Percentiles rank a stretch among this genome's conserved stretches.
phyloP scores from a whole-genome alignment of 2,888 invertebrate genomes.

The Coenonympha arcania region DNA sequence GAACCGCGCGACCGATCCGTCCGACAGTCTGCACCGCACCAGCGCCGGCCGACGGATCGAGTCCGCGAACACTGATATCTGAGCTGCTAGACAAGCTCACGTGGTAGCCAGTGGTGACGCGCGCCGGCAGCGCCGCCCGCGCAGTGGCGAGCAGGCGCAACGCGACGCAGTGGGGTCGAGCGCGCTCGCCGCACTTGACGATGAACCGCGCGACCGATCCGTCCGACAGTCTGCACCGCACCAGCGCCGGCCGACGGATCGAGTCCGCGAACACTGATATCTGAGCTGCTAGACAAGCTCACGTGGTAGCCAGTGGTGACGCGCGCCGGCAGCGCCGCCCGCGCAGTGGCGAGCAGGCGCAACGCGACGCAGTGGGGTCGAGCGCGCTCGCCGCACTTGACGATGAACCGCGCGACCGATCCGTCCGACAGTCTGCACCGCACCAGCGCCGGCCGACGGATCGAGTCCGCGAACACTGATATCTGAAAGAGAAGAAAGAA shows the following conservation, averaged over 20 bases:
- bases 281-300: background rate
- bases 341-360: conserved; percentile 19
- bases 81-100: conserved; percentile 11
- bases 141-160: conserved; percentile 24
- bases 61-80: conserved; percentile 46
- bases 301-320: conserved; percentile 16
- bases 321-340: background rate
- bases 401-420: conserved; percentile 32
- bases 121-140: background rate
- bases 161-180: conserved; percentile 39
- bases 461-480: conserved; percentile 41
- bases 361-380: conserved; percentile 38
- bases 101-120: conserved; percentile 9
- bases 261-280: no score
- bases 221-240: no score
- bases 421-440: conserved; percentile 38
- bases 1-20: conserved; percentile 35
- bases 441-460: conserved; percentile 44
- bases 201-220: conserved; percentile 33
- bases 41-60: conserved; percentile 46
- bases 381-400: conserved; percentile 47
- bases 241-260: no score
- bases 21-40: conserved; percentile 33
- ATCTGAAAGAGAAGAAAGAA: no score
- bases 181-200: conserved; percentile 46